Evolutionary conservation across 2,888 invertebrate species (phyloP).

Genomic region (Dioctria rufipes): DNA sequence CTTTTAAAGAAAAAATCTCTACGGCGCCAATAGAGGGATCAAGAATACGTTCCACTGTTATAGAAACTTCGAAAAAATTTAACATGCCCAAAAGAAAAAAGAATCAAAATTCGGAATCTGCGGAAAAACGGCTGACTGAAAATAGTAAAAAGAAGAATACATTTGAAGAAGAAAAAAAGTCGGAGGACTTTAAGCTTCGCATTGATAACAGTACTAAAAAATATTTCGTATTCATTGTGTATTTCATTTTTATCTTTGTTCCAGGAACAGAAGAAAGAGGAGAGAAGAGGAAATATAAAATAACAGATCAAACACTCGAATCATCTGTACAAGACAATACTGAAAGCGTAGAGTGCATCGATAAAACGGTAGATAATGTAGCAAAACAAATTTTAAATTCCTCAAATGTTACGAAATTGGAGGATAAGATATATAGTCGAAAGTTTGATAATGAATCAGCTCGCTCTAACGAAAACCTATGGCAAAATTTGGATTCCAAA

Average conservation of each 20-base stretch:
- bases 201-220: constrained; percentile 21
- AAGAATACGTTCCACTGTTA: constrained; percentile 9
- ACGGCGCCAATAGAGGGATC: background rate
- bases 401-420: background rate
- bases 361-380: background rate
- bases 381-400: background rate
- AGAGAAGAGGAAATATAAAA: background rate
- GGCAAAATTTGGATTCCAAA: background rate
- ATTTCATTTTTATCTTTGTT: constrained; percentile 35
- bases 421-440: background rate
- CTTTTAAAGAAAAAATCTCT: background rate
- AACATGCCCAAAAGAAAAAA: constrained; percentile 29
- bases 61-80: background rate
- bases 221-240: constrained; percentile 2
- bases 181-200: background rate
- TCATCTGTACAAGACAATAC: background rate
- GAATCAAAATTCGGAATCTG: constrained; percentile 7
- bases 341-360: background rate
- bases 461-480: constrained; percentile 7
- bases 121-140: constrained; percentile 12
- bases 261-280: background rate
- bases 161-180: constrained; percentile 9
- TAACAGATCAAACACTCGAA: background rate
- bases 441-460: background rate
- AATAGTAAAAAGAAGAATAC: constrained; percentile 9